Percentiles rank a stretch among this genome's conserved stretches.
Evolutionary conservation across 2,797 vertebrate species (phyloP).

Genomic region (Pangasius djambal): DNA sequence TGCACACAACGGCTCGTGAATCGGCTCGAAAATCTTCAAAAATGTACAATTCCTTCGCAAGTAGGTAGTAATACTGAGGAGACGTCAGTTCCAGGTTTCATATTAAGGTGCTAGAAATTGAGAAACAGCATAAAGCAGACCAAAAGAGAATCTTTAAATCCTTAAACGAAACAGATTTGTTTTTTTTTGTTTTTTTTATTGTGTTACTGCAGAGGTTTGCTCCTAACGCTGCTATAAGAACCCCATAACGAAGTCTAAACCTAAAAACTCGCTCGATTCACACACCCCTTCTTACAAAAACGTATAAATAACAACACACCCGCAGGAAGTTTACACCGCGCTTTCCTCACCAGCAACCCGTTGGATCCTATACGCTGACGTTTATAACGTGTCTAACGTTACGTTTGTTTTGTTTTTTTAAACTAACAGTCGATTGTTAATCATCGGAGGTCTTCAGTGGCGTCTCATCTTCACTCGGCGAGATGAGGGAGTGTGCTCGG

Average conservation of each 20-base stretch:
- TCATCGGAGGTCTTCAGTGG: constrained; percentile 76
- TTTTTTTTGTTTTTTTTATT: background rate
- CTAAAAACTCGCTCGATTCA: background rate
- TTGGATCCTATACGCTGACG: background rate
- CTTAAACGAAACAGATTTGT: background rate
- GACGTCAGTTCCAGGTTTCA: background rate
- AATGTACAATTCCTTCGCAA: too few species aligned
- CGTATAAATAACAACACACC: background rate
- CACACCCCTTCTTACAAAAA: background rate
- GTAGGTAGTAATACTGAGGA: background rate
- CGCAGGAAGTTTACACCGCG: background rate
- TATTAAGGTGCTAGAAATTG: background rate
- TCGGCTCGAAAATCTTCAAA: background rate
- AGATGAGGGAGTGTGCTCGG: constrained; percentile 77
- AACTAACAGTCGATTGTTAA: background rate
- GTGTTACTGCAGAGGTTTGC: constrained; percentile 4
- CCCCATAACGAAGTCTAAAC: background rate
- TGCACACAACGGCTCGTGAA: background rate
- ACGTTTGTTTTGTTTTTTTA: background rate
- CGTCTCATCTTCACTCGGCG: constrained; percentile 96
- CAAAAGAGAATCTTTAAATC: background rate
- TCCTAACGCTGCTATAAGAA: background rate
- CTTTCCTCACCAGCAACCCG: background rate
- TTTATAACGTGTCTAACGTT: background rate
- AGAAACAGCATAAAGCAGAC: background rate